phyloP scores from a whole-genome alignment of 2,113 vertebrate genomes.

The Emydocephalus ijimae region DNA sequence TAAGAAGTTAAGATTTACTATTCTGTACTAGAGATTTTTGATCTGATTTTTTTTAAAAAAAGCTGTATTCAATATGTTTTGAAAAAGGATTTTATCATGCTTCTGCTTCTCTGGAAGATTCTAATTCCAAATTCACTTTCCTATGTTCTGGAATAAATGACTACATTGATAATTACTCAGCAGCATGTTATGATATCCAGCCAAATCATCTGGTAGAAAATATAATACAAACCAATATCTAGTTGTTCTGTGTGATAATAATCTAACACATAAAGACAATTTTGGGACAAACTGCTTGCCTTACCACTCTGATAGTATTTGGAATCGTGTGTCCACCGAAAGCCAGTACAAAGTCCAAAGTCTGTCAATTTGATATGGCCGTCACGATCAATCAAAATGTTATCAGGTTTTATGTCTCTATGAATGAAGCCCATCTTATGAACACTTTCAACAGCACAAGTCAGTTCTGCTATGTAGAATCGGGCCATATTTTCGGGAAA shows the following conservation, averaged over 20 bases:
- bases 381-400: slow-evolving; percentile 96
- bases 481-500: slow-evolving; percentile 94
- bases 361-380: slow-evolving; percentile 98
- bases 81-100: background rate
- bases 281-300: slow-evolving; percentile 50
- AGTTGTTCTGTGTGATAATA: background rate
- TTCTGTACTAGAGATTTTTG: background rate
- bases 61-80: background rate
- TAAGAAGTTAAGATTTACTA: background rate
- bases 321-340: slow-evolving; percentile 98
- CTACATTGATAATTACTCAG: background rate
- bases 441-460: slow-evolving; percentile 95
- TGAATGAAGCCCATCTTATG: slow-evolving; percentile 99
- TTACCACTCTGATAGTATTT: slow-evolving; percentile 99
- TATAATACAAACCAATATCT: background rate
- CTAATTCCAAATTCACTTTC: background rate
- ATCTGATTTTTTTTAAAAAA: background rate
- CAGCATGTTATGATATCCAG: background rate
- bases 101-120: background rate
- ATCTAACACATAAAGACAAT: slow-evolving; percentile 3
- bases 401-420: slow-evolving; percentile 98
- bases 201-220: background rate
- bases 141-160: background rate
- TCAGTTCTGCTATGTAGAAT: slow-evolving; percentile 97
- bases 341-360: slow-evolving; percentile 96